Base-by-base conservation (phyloP, 2,113 vertebrate species). In the Gasterosteus nipponicus region DNA sequence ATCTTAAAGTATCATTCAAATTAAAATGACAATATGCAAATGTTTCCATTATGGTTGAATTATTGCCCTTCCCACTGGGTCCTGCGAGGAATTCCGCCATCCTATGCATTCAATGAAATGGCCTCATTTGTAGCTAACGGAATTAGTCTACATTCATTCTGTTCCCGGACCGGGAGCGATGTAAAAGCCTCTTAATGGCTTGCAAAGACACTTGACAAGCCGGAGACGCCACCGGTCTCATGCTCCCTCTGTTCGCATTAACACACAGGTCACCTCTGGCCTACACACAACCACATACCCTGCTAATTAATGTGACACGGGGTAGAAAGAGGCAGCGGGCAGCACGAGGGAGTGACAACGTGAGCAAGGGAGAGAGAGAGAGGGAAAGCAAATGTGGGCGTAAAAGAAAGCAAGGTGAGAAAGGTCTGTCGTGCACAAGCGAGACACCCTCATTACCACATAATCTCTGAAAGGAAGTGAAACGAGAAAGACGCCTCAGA, bases 371-470 rank as follows among this genome's bases (percentile, higher is more conserved):
- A 58, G 35, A 58, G 42, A 8, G 38, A 47, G 70, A 73, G 54
- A 41, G 67, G 63, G 39, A 72, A n/a, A 49, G 69, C 58, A 38
- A 69, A 72, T n/a, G 57, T 62, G 51, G 72, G 39, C 68, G 77
- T 19, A 39, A 75, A 76, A 77, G 62, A 73, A 67, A 84, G 65
- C 2, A 2, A 53, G 83, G 83, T 86, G 73, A 77, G 42, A 67
- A 61, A 68, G 80, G 85, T 80, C 65, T 49, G 22, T 3, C 2
- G 56, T 67, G 74, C 61, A 73, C 77, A 77, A 72, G 61, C 76
- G 67, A 73, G 65, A 79, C 66, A 46, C 35, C 71, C 85, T 88
- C 83, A 86, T 89, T 84, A 90, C 81, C 72, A 69, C 35, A 76
- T 86, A 59, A 85, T 83, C 67, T 68, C 63, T 71, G 71, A 81